Conservation (phyloP, 2,888 invertebrate genomes). For the Microctonus brassicae region DNA sequence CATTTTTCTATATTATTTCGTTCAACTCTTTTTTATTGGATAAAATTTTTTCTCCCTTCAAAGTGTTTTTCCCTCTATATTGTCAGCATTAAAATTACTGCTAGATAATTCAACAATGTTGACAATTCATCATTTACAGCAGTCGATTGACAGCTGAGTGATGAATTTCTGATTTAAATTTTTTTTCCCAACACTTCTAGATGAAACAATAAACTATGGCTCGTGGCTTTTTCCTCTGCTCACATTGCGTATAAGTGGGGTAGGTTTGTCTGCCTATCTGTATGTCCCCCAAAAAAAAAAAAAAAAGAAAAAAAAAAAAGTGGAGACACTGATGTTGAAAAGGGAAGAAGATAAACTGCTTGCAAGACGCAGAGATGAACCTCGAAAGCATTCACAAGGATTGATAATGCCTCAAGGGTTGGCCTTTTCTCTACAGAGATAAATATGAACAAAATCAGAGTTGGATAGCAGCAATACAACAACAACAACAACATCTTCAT, state of each 20-base stretch:
- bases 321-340: not conserved
- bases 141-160: not conserved
- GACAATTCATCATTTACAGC: not conserved
- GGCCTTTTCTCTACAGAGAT: slow-evolving; percentile 35
- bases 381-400: slow-evolving; percentile 46
- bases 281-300: too few species aligned
- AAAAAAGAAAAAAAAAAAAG: slow-evolving; percentile 2
- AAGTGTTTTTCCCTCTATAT: not conserved
- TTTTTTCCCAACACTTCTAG: not conserved
- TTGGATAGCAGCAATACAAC: slow-evolving; percentile 12
- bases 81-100: not conserved
- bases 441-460: slow-evolving; percentile 41
- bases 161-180: not conserved
- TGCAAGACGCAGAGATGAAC: slow-evolving; percentile 35
- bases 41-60: too few species aligned
- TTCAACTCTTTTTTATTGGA: slow-evolving; percentile 30
- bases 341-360: slow-evolving; percentile 10
- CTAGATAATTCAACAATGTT: not conserved
- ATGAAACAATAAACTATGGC: not conserved
- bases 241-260: too few species aligned
- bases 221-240: not conserved
- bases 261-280: not conserved
- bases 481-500: slow-evolving; percentile 20
- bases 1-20: not conserved
- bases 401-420: slow-evolving; percentile 48